Conservation (phyloP, 2,113 vertebrate genomes). For the Pteronura brasiliensis region DNA sequence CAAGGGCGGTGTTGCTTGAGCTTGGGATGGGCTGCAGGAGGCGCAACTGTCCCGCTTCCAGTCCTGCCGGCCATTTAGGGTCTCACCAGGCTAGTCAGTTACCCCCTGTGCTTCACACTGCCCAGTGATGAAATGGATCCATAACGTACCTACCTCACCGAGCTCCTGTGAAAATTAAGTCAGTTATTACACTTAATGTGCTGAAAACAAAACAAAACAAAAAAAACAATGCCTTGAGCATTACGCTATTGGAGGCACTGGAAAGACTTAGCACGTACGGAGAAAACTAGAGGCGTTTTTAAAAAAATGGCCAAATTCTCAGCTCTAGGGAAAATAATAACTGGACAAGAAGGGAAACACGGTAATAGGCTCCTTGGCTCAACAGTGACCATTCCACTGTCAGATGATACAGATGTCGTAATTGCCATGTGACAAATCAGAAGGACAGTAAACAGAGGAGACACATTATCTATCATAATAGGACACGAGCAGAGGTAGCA, state of each 20-base stretch:
- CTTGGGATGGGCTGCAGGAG: not conserved
- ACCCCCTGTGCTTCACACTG: not conserved
- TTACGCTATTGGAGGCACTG: not conserved
- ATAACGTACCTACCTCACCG: not conserved
- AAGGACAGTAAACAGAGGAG: not conserved
- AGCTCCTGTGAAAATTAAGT: not conserved
- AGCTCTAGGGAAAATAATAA: not conserved
- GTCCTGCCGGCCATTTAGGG: not conserved
- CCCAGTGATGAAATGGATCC: not conserved
- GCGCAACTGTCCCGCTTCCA: not conserved
- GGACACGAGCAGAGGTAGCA: not conserved
- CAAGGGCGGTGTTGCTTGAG: not conserved
- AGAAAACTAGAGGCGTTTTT: not conserved
- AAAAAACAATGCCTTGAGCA: not conserved
- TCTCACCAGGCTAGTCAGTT: not conserved
- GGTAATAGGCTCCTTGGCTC: not conserved
- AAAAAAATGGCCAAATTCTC: not conserved
- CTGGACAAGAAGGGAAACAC: not conserved
- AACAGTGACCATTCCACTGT: not conserved
- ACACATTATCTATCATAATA: not conserved
- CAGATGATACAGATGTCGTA: not conserved
- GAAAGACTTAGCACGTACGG: not conserved
- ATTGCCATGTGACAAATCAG: not conserved
- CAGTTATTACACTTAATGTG: not conserved
- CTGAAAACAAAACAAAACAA: not conserved